Evolutionary conservation across 2,888 invertebrate genomes (phyloP).

Genomic region (Megaustenia siamemsis): DNA sequence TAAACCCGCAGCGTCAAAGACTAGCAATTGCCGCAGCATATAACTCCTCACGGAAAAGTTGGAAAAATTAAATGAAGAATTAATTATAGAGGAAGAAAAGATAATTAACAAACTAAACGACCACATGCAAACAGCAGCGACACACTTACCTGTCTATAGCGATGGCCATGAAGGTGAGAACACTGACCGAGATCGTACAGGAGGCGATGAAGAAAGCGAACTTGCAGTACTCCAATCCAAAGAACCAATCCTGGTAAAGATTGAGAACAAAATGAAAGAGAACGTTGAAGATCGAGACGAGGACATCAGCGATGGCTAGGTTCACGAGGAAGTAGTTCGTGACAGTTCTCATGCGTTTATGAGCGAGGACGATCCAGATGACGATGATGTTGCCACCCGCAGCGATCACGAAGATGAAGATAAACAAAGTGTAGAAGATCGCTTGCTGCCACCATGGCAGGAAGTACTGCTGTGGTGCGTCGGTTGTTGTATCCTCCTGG

Average conservation of each 20-base stretch:
- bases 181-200: slow-evolving; percentile 94
- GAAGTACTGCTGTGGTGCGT: slow-evolving; percentile 54
- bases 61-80: no score
- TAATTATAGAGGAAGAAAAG: no score
- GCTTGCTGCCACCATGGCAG: slow-evolving; percentile 83
- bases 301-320: slow-evolving; percentile 95
- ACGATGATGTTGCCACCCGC: slow-evolving; percentile 97
- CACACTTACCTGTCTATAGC: slow-evolving; percentile 92
- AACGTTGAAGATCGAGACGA: slow-evolving; percentile 96
- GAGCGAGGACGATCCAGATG: slow-evolving; percentile 97
- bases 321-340: slow-evolving; percentile 98
- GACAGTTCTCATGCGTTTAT: slow-evolving; percentile 97
- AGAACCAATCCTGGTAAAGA: slow-evolving; percentile 96
- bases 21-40: no score
- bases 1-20: no score
- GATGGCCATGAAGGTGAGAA: slow-evolving; percentile 97
- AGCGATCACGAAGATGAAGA: slow-evolving; percentile 94
- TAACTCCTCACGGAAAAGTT: no score
- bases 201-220: slow-evolving; percentile 96
- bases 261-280: slow-evolving; percentile 97
- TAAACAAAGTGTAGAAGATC: slow-evolving; percentile 92
- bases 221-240: slow-evolving; percentile 96
- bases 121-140: no score
- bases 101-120: no score
- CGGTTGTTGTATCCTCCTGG: neutral